Percentiles rank a stretch among this genome's conserved stretches.
These are phyloP conservation scores for Hesperophylax magnus DNA, from an alignment of 1,140 invertebrate species.

Conservation along the genomic window DNA sequence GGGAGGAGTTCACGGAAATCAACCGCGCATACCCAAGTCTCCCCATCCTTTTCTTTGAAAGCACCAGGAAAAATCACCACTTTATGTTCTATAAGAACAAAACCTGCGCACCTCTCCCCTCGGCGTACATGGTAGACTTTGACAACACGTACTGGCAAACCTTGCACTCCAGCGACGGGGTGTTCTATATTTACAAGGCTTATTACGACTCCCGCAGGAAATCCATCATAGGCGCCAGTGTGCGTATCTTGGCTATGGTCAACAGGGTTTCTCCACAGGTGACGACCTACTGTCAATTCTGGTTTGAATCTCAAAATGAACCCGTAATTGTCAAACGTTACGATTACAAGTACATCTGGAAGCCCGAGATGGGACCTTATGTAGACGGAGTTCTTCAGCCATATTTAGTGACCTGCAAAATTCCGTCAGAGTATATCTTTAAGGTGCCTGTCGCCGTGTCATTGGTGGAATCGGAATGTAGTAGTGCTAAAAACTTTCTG, in stretches of 20 bases:
- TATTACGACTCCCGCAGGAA: slow-evolving; percentile 16
- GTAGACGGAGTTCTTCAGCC: slow-evolving; percentile 2
- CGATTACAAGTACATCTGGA: slow-evolving; percentile 2
- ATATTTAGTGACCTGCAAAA: slow-evolving; percentile 11
- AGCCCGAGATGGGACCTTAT: not conserved
- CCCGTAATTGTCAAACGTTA: slow-evolving; percentile 5
- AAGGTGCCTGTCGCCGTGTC: slow-evolving; percentile 17
- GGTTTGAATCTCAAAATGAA: not conserved
- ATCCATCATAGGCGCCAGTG: not conserved
- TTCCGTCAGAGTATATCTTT: not conserved
- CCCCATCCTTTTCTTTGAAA: not conserved
- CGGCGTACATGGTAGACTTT: not conserved
- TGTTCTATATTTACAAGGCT: slow-evolving; percentile 15
- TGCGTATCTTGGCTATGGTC: slow-evolving; percentile 16
- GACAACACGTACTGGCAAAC: slow-evolving; percentile 20
- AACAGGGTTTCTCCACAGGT: not conserved
- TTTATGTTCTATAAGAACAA: slow-evolving; percentile 10
- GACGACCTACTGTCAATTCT: slow-evolving; percentile 11
- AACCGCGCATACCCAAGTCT: not conserved
- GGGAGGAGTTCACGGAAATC: slow-evolving; percentile 4
- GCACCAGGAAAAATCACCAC: not conserved
- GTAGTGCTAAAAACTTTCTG: not conserved
- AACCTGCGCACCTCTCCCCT: not conserved
- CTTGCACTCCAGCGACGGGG: not conserved
- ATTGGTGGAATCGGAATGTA: not conserved